Percentiles rank a stretch among this genome's conserved stretches.
phyloP scores from a whole-genome alignment of 2,888 invertebrate genomes.

The Orchestes rusci region DNA sequence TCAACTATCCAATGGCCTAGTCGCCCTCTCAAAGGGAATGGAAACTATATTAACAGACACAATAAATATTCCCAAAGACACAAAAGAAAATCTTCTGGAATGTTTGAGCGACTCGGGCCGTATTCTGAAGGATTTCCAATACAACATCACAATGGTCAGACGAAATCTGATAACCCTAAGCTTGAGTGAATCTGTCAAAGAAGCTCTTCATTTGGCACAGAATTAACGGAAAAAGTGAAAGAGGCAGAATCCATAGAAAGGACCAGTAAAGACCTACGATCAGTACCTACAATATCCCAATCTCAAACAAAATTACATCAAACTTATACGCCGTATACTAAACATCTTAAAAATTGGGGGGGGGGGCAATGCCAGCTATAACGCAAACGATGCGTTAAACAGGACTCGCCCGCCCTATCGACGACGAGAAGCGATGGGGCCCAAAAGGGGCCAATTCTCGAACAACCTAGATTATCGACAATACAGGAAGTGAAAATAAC shows the following conservation, averaged over 20 bases:
- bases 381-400: too few species aligned
- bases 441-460: too few species aligned
- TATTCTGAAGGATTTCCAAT: constrained; percentile 1
- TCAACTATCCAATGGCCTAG: constrained; percentile 5
- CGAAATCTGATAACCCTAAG: constrained; percentile 9
- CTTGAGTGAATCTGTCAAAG: constrained; percentile 4
- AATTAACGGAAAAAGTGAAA: constrained; percentile 2
- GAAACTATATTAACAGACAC: background rate
- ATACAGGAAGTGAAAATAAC: too few species aligned
- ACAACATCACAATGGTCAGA: constrained; percentile 2
- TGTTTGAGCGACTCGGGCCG: constrained; percentile 5
- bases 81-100: constrained; percentile 2
- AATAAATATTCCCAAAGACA: background rate
- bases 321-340: too few species aligned
- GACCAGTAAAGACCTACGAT: constrained; percentile 6
- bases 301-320: too few species aligned
- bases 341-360: too few species aligned
- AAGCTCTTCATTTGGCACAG: constrained; percentile 5
- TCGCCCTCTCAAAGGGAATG: constrained; percentile 7
- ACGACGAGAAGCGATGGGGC: too few species aligned
- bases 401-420: too few species aligned
- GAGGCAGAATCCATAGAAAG: constrained; percentile 5
- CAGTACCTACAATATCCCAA: constrained; percentile 2
- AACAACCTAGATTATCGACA: too few species aligned
- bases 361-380: too few species aligned